These are phyloP conservation scores for Chaetura pelagica DNA, from an alignment of 2,113 vertebrate species.

Conservation along the genomic window DNA sequence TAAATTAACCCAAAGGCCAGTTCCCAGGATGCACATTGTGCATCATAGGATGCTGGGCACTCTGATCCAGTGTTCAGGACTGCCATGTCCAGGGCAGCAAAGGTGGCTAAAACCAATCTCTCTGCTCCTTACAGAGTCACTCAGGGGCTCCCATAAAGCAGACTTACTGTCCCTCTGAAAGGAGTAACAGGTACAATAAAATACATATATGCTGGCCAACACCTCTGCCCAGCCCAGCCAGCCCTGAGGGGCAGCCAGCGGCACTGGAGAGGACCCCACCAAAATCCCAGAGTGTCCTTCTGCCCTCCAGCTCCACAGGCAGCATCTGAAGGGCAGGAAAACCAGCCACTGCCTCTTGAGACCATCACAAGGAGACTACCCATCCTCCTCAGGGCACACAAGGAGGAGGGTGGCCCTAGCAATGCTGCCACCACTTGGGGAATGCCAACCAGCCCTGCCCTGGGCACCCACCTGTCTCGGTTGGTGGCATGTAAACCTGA, in stretches of 20 bases:
- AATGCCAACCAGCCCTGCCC: background rate
- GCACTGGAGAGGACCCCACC: background rate
- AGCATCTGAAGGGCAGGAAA: background rate
- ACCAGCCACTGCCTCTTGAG: rapidly evolving
- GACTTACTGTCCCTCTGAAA: constrained; percentile 18
- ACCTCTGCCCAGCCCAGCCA: background rate
- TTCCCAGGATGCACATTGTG: rapidly evolving
- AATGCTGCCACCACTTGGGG: background rate
- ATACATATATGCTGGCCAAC: background rate
- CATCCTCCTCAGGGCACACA: rapidly evolving
- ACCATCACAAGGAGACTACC: background rate
- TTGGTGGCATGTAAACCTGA: background rate
- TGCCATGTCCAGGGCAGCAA: constrained; percentile 23
- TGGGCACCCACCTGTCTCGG: background rate
- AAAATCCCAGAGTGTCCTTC: rapidly evolving
- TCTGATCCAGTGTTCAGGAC: background rate
- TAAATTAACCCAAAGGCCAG: background rate
- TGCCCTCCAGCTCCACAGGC: background rate
- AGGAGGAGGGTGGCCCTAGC: background rate
- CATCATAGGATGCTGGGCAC: background rate
- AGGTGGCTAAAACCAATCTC: constrained; percentile 62
- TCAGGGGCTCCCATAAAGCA: constrained; percentile 17
- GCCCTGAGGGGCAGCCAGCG: rapidly evolving
- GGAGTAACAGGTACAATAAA: constrained; percentile 41
- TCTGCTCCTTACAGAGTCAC: background rate